phyloP scores from a whole-genome alignment of 2,888 invertebrate genomes.

The Hirtodrosophila duncani region DNA sequence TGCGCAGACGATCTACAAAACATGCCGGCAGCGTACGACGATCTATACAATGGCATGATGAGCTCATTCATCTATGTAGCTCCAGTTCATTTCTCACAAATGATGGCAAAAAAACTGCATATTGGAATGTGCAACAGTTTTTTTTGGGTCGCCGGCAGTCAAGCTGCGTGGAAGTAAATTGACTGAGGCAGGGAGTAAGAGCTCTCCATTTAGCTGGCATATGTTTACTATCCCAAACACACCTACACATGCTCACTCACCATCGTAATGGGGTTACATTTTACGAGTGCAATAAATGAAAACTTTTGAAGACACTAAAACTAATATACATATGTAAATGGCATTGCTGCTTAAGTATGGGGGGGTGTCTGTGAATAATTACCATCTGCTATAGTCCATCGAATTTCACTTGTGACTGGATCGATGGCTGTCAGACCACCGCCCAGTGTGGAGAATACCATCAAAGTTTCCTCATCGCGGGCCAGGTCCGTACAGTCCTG shows the following conservation, averaged over 20 bases:
- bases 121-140: slow-evolving; percentile 42
- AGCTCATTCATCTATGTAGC: slow-evolving; percentile 27
- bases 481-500: slow-evolving; percentile 83
- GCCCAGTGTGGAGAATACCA: slow-evolving; percentile 95
- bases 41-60: slow-evolving; percentile 1
- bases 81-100: slow-evolving; percentile 40
- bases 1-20: too few relatives aligned
- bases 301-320: slow-evolving; percentile 7
- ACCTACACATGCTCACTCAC: not conserved
- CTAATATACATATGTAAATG: not conserved
- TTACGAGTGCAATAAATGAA: slow-evolving; percentile 28
- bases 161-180: not conserved
- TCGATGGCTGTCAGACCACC: slow-evolving; percentile 95
- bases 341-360: not conserved
- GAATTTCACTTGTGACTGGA: slow-evolving; percentile 88
- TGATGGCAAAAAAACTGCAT: slow-evolving; percentile 27
- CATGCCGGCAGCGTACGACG: slow-evolving; percentile 2
- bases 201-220: slow-evolving; percentile 36
- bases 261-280: slow-evolving; percentile 36
- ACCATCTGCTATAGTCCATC: slow-evolving; percentile 96
- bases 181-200: slow-evolving; percentile 1
- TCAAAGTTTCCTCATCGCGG: slow-evolving; percentile 84
- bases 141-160: slow-evolving; percentile 11
- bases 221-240: slow-evolving; percentile 39
- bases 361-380: slow-evolving; percentile 64